Conservation (phyloP, 2,797 vertebrate species). For the Epinephelus malabaricus region DNA sequence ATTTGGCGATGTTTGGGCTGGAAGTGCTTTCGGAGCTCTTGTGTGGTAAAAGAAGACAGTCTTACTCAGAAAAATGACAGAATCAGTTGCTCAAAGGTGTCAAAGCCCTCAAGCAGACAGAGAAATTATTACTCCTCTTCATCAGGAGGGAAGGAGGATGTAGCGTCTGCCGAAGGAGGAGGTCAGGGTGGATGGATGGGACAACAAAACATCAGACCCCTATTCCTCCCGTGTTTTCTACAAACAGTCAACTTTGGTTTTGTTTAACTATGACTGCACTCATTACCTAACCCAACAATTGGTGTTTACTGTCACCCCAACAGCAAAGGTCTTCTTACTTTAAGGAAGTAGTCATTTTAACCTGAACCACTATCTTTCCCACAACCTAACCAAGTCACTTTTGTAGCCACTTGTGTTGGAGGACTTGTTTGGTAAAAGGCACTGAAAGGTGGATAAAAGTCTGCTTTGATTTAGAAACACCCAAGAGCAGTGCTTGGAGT, state of each 20-base stretch:
- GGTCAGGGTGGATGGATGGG: too few species aligned
- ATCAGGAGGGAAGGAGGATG: background rate
- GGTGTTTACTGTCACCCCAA: background rate
- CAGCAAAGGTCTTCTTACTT: background rate
- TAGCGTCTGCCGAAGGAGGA: background rate
- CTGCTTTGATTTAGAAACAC: conserved; percentile 48
- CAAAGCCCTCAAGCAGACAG: background rate
- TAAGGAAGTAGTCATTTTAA: background rate
- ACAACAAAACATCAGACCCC: too few species aligned
- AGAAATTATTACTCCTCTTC: background rate
- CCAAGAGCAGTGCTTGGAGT: background rate
- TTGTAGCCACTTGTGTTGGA: background rate
- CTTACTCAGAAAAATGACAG: background rate
- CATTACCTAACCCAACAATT: background rate
- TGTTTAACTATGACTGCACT: too few species aligned
- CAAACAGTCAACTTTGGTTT: too few species aligned
- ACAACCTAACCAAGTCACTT: too few species aligned
- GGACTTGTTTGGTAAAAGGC: conserved; percentile 5
- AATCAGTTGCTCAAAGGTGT: background rate
- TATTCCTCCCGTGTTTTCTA: too few species aligned
- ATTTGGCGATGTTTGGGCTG: conserved; percentile 17
- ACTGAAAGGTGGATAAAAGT: background rate
- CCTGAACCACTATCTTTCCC: too few species aligned
- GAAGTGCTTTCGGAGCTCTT: conserved; percentile 25
- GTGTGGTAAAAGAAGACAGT: background rate